These are phyloP conservation scores for Ursus arctos DNA, from an alignment of 2,113 vertebrate genomes.

Conservation along the genomic window DNA sequence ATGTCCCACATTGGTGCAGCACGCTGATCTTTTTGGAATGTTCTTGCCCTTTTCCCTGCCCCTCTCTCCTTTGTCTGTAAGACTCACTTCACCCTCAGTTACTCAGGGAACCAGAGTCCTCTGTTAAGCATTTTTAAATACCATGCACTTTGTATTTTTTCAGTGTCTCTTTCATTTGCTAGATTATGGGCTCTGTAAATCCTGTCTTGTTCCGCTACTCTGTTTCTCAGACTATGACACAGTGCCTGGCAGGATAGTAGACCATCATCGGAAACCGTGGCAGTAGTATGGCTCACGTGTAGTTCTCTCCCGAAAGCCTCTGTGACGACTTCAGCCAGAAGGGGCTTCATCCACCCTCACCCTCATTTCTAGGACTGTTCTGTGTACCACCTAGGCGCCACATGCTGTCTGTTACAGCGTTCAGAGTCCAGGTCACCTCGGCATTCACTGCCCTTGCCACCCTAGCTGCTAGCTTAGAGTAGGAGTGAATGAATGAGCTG, in stretches of 20 bases:
- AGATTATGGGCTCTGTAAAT: slow-evolving; percentile 2
- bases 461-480: neutral
- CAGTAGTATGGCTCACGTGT: neutral
- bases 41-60: neutral
- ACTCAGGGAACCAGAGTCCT: neutral
- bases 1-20: neutral
- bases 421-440: neutral
- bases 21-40: neutral
- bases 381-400: neutral
- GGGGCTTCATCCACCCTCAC: neutral
- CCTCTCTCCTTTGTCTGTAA: neutral
- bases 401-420: neutral
- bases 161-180: neutral
- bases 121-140: slow-evolving; percentile 39
- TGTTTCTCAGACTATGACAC: neutral
- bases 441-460: neutral
- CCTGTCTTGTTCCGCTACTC: neutral
- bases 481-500: neutral
- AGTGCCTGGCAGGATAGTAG: neutral
- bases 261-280: neutral
- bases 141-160: neutral
- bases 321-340: neutral
- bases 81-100: neutral
- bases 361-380: neutral
- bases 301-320: neutral